Percentiles rank a stretch among this genome's conserved stretches.
phyloP scores from a whole-genome alignment of 1,140 invertebrate genomes.

The Cephus cinctus region DNA sequence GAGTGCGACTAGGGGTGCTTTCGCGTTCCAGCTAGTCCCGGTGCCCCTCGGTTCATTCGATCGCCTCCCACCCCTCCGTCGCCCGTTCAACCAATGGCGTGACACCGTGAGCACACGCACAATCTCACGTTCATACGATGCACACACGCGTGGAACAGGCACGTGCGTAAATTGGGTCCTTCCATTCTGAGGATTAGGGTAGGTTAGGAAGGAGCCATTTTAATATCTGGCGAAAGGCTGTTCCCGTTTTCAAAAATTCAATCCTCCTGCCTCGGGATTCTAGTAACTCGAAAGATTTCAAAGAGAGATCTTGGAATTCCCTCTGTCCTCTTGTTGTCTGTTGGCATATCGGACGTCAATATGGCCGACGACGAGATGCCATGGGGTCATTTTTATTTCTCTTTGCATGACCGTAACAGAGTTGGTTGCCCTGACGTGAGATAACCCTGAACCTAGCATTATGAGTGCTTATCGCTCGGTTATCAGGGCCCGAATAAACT shows the following conservation, averaged over 20 bases:
- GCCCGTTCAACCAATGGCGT: conserved; percentile 1
- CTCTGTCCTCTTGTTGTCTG: no score
- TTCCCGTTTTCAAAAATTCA: neutral
- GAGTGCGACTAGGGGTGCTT: no score
- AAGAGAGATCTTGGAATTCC: no score
- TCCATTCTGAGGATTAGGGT: conserved; percentile 20
- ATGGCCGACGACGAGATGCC: neutral
- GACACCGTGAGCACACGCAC: neutral
- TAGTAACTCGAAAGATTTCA: neutral
- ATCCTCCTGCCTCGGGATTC: neutral
- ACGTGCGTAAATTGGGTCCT: conserved; percentile 18
- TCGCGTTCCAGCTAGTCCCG: no score
- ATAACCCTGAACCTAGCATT: conserved; percentile 44
- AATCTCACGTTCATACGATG: neutral
- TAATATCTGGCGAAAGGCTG: neutral
- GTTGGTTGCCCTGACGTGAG: conserved; percentile 43
- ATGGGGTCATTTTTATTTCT: conserved; percentile 3
- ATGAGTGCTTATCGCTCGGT: conserved; percentile 38
- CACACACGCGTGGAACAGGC: neutral
- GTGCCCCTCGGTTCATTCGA: conserved; percentile 4
- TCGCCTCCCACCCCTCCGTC: conserved; percentile 1
- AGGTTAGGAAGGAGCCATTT: conserved; percentile 17
- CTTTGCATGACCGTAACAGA: conserved; percentile 15
- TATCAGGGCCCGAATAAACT: conserved; percentile 23
- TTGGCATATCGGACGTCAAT: neutral